Percentiles rank a stretch among this genome's conserved stretches.
These are phyloP conservation scores for Thinocorus orbignyianus DNA, from an alignment of 2,113 vertebrate genomes.

Conservation along the genomic window DNA sequence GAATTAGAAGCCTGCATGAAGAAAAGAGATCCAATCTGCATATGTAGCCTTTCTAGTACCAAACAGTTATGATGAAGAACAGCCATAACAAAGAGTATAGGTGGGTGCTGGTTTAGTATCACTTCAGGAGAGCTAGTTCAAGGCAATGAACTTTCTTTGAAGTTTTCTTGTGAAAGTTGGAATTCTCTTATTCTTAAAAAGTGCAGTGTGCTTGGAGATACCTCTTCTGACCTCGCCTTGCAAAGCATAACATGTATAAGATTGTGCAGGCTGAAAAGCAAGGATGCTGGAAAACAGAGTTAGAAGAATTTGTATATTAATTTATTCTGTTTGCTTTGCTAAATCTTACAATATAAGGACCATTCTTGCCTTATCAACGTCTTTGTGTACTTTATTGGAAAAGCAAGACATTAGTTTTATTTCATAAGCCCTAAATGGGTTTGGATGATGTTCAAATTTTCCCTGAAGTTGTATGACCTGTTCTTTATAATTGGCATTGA, in stretches of 20 bases:
- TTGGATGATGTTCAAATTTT: neutral
- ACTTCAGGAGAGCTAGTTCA: neutral
- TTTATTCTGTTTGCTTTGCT: neutral
- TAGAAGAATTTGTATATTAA: neutral
- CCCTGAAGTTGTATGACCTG: neutral
- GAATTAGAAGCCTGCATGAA: neutral
- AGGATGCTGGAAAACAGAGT: neutral
- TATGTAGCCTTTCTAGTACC: neutral
- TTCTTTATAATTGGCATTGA: neutral
- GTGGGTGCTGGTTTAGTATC: neutral
- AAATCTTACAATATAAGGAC: neutral
- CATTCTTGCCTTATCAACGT: neutral
- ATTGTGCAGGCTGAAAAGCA: neutral
- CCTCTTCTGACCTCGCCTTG: neutral
- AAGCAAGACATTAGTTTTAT: neutral
- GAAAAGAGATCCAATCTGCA: neutral
- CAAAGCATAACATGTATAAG: neutral
- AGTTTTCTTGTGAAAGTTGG: neutral
- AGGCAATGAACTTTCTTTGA: neutral
- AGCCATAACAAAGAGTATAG: neutral
- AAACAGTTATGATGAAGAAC: neutral
- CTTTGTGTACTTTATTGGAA: neutral
- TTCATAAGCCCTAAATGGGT: neutral
- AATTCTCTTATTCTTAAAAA: neutral
- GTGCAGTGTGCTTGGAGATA: neutral